Percentiles rank a stretch among this genome's conserved stretches.
phyloP scores from a whole-genome alignment of 2,888 invertebrate species.

The Volucella zonaria region DNA sequence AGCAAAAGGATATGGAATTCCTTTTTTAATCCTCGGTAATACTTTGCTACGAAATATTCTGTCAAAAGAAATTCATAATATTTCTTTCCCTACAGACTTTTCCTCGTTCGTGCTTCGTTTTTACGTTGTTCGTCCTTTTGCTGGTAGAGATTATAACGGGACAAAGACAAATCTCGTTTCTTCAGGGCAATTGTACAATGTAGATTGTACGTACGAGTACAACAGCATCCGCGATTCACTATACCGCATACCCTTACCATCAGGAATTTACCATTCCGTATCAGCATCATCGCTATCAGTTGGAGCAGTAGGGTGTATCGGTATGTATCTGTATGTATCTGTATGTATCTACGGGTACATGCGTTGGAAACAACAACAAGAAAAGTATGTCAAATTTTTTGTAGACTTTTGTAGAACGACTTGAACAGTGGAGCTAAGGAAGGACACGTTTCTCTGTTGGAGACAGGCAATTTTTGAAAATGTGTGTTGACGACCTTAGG shows the following conservation, averaged over 20 bases:
- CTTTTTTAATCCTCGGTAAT: conserved; percentile 39
- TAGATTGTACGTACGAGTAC: background rate
- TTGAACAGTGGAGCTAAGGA: background rate
- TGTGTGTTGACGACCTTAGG: conserved; percentile 39
- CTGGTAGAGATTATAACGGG: conserved; percentile 2
- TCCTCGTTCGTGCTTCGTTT: background rate
- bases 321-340: too few relatives aligned
- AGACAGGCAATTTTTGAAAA: conserved; percentile 59
- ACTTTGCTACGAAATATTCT: conserved; percentile 56
- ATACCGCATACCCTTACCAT: too few relatives aligned
- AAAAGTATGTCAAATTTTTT: conserved; percentile 62
- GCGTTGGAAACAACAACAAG: conserved; percentile 3
- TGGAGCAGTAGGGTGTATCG: too few relatives aligned
- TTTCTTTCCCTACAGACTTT: conserved; percentile 37
- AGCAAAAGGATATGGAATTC: conserved; percentile 32
- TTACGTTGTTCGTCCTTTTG: background rate
- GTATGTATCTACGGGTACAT: too few relatives aligned
- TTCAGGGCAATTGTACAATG: conserved; percentile 51
- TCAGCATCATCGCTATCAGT: too few relatives aligned
- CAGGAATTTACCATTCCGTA: too few relatives aligned
- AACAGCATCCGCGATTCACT: conserved; percentile 23
- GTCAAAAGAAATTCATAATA: conserved; percentile 69
- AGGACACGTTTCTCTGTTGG: conserved; percentile 42
- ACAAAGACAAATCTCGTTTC: conserved; percentile 68
- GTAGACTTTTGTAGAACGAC: conserved; percentile 44